These are phyloP conservation scores for Panopea generosa DNA, from an alignment of 2,888 invertebrate species.

Conservation along the genomic window DNA sequence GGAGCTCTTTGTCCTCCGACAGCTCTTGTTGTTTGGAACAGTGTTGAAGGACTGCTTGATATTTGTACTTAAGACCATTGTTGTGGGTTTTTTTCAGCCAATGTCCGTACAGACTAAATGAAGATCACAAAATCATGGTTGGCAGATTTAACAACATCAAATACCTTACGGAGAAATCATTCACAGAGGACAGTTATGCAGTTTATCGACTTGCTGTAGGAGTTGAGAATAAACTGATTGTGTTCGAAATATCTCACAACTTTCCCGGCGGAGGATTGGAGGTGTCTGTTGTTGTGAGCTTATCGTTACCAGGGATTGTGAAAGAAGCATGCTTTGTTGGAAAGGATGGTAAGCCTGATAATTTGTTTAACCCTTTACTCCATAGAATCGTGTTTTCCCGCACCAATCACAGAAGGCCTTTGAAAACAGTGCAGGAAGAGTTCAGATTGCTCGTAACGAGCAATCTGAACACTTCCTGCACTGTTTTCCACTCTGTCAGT, in stretches of 20 bases:
- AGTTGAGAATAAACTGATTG: conserved; percentile 20
- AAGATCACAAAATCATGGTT: conserved; percentile 14
- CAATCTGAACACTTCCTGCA: too few species aligned
- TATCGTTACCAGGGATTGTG: conserved; percentile 11
- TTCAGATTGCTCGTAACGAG: too few species aligned
- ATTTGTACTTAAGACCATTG: too few species aligned
- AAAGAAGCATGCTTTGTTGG: conserved; percentile 23
- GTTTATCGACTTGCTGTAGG: conserved; percentile 18
- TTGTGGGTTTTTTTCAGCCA: not conserved
- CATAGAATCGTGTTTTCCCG: too few species aligned
- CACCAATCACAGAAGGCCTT: too few species aligned
- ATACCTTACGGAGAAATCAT: conserved; percentile 19
- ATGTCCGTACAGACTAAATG: not conserved
- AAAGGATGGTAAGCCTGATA: conserved; percentile 15
- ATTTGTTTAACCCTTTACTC: too few species aligned
- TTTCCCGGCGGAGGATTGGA: not conserved
- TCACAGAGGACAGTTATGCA: conserved; percentile 10
- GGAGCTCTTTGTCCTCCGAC: too few species aligned
- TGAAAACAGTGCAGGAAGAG: too few species aligned
- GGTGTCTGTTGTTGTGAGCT: not conserved
- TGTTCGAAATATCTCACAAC: conserved; percentile 10
- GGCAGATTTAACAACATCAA: conserved; percentile 8
- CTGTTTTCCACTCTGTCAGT: too few species aligned
- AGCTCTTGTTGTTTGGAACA: too few species aligned
- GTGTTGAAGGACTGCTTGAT: too few species aligned